Conservation (phyloP, 1,140 invertebrate genomes). For the Drosophila rufa region DNA sequence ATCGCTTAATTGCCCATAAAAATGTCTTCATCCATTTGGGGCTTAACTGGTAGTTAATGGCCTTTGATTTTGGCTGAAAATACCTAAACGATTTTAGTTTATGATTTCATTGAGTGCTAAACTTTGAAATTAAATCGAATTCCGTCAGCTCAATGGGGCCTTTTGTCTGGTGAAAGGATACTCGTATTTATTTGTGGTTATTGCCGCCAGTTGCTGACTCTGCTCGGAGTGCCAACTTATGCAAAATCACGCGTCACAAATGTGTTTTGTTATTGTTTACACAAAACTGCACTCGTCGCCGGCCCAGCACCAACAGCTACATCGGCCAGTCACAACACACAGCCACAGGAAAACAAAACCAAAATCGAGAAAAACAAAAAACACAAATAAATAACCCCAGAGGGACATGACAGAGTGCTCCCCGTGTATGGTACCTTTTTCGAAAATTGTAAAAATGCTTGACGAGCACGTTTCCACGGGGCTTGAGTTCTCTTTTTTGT, state of each 20-base stretch:
- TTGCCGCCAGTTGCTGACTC: slow-evolving; percentile 30
- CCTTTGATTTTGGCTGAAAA: slow-evolving; percentile 17
- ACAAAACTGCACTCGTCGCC: slow-evolving; percentile 67
- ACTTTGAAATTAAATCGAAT: slow-evolving; percentile 41
- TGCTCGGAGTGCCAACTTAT: slow-evolving; percentile 72
- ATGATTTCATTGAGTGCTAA: slow-evolving; percentile 48
- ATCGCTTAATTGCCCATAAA: slow-evolving; percentile 78
- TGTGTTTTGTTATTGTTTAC: slow-evolving; percentile 84
- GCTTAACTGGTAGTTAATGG: slow-evolving; percentile 35
- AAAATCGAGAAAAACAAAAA: slow-evolving; percentile 29
- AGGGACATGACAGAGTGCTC: slow-evolving; percentile 34
- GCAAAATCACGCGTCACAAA: slow-evolving; percentile 83
- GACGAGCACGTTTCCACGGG: slow-evolving; percentile 71
- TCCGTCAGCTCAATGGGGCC: slow-evolving; percentile 18
- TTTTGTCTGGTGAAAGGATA: slow-evolving; percentile 55
- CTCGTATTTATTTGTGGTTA: slow-evolving; percentile 20
- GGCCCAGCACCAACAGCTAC: slow-evolving; percentile 1
- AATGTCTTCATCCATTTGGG: slow-evolving; percentile 74
- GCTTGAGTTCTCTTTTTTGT: slow-evolving; percentile 28
- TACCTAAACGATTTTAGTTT: slow-evolving; percentile 36
- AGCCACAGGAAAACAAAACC: slow-evolving; percentile 20
- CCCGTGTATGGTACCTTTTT: slow-evolving; percentile 58
- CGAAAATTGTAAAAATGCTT: slow-evolving; percentile 78
- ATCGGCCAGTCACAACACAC: slow-evolving; percentile 17
- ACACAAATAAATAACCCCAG: slow-evolving; percentile 69